Evolutionary conservation across 2,888 invertebrate species (phyloP).

Genomic region (Seira musarum): DNA sequence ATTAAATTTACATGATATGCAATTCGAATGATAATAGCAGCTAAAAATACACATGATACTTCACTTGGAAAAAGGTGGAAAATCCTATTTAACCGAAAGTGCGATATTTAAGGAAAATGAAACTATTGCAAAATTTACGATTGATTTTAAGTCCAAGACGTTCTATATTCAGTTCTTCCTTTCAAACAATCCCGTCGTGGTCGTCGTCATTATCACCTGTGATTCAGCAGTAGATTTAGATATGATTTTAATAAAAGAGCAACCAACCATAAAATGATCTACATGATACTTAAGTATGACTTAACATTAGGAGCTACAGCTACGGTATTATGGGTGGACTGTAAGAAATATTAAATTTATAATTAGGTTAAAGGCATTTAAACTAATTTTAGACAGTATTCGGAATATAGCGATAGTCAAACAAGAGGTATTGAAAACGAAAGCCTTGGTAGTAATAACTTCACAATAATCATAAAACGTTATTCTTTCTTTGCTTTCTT

Average conservation of each 20-base stretch:
- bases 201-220: conserved; percentile 66
- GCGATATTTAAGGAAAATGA: conserved; percentile 20
- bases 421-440: too few relatives aligned
- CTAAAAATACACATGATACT: too few relatives aligned
- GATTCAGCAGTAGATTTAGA: conserved; percentile 60
- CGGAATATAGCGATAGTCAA: too few relatives aligned
- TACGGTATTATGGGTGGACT: neutral
- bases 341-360: neutral
- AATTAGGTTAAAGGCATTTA: neutral
- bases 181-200: conserved; percentile 58
- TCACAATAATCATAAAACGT: too few relatives aligned
- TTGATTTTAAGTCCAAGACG: conserved; percentile 12
- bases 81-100: conserved; percentile 23
- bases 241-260: conserved; percentile 26
- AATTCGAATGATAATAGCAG: too few relatives aligned
- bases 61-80: too few relatives aligned
- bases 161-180: conserved; percentile 40
- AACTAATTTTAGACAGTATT: too few relatives aligned
- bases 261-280: conserved; percentile 28
- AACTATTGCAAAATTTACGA: conserved; percentile 33
- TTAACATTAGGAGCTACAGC: neutral
- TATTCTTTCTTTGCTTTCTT: too few relatives aligned
- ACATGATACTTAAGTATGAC: neutral
- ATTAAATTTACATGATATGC: too few relatives aligned
- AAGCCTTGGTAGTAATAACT: too few relatives aligned